Conservation (phyloP, 2,113 vertebrate genomes). For the Tetrax tetrax region DNA sequence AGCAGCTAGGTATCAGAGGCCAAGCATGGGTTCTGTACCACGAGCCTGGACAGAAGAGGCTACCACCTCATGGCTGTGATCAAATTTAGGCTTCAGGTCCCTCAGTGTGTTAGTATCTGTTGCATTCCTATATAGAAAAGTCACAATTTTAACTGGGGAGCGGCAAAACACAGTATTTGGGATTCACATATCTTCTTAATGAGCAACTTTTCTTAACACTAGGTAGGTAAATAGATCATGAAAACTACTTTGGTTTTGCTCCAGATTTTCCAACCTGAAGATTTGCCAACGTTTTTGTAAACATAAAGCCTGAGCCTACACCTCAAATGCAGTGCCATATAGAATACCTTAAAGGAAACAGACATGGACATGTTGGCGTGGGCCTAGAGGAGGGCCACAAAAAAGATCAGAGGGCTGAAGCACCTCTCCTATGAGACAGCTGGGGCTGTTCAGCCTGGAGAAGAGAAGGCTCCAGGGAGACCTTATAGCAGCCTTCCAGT, state of each 20-base stretch:
- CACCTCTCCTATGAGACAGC: no score
- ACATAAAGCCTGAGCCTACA: background rate
- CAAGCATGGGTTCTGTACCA: background rate
- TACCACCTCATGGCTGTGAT: background rate
- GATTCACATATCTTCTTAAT: background rate
- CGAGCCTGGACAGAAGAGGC: background rate
- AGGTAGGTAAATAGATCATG: background rate
- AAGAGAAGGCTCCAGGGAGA: no score
- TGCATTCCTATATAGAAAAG: background rate
- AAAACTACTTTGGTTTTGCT: background rate
- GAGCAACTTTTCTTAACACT: background rate
- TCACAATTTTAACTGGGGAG: background rate
- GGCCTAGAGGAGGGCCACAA: no score
- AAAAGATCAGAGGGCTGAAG: no score
- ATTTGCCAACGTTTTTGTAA: background rate
- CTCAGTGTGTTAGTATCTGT: rapidly evolving
- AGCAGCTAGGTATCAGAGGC: background rate
- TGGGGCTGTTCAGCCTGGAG: no score
- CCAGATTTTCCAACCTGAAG: background rate
- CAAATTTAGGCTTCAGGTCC: background rate
- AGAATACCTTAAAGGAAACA: background rate
- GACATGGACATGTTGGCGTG: no score
- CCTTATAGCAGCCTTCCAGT: no score
- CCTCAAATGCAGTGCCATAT: background rate
- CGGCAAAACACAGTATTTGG: background rate